Percentiles rank a stretch among this genome's conserved stretches.
Evolutionary conservation across 2,113 vertebrate genomes (phyloP).

Genomic region (Ivindomyrus marchei): DNA sequence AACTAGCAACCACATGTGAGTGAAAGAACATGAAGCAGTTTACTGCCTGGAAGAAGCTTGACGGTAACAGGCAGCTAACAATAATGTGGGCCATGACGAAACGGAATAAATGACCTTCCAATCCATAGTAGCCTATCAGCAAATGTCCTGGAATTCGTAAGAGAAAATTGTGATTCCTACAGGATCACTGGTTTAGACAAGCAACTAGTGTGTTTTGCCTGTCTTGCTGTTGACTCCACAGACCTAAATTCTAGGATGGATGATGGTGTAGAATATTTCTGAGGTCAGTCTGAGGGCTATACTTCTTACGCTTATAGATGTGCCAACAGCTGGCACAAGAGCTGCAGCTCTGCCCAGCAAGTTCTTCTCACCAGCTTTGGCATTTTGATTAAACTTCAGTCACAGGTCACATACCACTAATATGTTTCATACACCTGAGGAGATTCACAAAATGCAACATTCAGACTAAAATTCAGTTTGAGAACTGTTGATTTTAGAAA

Average conservation of each 20-base stretch:
- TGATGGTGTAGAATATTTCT: neutral
- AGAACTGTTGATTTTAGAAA: neutral
- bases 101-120: neutral
- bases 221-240: neutral
- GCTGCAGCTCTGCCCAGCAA: neutral
- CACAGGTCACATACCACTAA: neutral
- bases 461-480: neutral
- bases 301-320: neutral
- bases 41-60: neutral
- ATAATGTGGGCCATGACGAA: neutral
- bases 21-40: neutral
- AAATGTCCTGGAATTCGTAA: neutral
- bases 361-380: neutral
- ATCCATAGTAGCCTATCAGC: neutral
- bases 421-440: neutral
- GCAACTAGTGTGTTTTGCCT: neutral
- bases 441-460: neutral
- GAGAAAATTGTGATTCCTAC: neutral
- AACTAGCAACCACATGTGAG: neutral
- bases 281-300: neutral
- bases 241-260: neutral
- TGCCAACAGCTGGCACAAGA: neutral
- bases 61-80: neutral
- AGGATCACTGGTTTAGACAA: neutral
- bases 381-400: neutral